Evolutionary conservation across 2,888 invertebrate species (phyloP).

Genomic region (Exephanes ischioxanthus): DNA sequence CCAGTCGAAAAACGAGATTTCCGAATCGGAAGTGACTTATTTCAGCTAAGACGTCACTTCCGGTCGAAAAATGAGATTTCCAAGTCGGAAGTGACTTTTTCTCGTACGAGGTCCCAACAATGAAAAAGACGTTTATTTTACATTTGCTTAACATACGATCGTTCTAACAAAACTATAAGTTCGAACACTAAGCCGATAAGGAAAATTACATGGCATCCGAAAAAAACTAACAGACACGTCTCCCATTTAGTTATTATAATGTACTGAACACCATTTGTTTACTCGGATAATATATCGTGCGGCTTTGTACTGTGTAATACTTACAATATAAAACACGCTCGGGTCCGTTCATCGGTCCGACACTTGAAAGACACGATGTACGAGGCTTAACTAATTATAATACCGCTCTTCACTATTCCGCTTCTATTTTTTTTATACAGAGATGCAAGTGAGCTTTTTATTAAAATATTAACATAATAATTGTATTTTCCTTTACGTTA

Average conservation of each 20-base stretch:
- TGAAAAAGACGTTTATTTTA: neutral
- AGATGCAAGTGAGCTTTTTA: conserved; percentile 80
- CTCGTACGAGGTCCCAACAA: neutral
- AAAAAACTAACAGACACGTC: conserved; percentile 71
- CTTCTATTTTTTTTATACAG: conserved; percentile 77
- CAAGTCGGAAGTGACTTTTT: neutral
- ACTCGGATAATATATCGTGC: conserved; percentile 61
- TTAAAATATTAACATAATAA: conserved; percentile 84
- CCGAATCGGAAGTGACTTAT: too few relatives aligned
- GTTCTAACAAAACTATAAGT: neutral
- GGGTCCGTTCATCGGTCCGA: conserved; percentile 70
- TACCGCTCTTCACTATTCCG: conserved; percentile 37
- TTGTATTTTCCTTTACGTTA: conserved; percentile 77
- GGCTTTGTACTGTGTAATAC: conserved; percentile 66
- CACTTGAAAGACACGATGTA: conserved; percentile 78
- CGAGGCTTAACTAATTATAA: conserved; percentile 74
- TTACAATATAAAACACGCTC: conserved; percentile 67
- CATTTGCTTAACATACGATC: neutral
- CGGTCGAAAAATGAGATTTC: neutral
- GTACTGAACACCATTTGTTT: conserved; percentile 74
- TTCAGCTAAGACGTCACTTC: too few relatives aligned
- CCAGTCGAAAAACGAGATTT: too few relatives aligned
- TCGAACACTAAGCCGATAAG: neutral
- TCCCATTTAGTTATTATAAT: conserved; percentile 71
- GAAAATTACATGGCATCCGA: conserved; percentile 65